Base-by-base conservation (phyloP, 2,888 invertebrate genomes). In the Xylota segnis region DNA sequence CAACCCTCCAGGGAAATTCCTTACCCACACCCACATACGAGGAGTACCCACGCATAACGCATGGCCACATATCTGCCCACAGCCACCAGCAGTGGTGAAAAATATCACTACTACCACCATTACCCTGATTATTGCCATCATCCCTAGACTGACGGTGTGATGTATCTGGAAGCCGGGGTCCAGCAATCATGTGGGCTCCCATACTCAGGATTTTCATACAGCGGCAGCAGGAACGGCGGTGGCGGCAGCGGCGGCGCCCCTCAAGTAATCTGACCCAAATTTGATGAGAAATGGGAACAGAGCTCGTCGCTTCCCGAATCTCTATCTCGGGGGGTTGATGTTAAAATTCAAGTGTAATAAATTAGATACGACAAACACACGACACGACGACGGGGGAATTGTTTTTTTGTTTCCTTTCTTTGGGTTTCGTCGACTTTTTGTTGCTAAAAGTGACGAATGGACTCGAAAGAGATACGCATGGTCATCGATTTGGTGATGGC, bases 241-340 rank as follows among this genome's bases (percentile, higher is more conserved):
- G n/a, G n/a, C n/a, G n/a, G n/a, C n/a, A n/a, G n/a, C n/a, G 23
- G 16, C 29, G 71, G 50, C 43, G 66, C 29, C 84, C 81, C 81
- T 81, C 63, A 65, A 84, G 84, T 75, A 84, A 84, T 81, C 61
- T 84, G 84, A 84, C 84, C 84, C 81, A 84, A 84, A 84, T 84
- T 81, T 70, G 70, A 81, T 84, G 84, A 75, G 83, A 83, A 83
- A 70, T 65, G 66, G 72, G 27, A 72, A 79, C 79, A 70, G 52
- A 68, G 79, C 78, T 40, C 66, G n/a, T 74, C 56, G 61, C 66
- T 43, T 58, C 63, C 27, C 61, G 47, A 40, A 66, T 66, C 37
- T 70, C 18, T 16, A 56, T 50, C 23, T 65, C 34, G 72, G 81
- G 75, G 75, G 81, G 84, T 75, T 70, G 84, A 84, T 65, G 68